Evolutionary conservation across 2,888 invertebrate genomes (phyloP), one percentile per base, ranked within the genome.

Genomic region (Chrysolina americana): DNA sequence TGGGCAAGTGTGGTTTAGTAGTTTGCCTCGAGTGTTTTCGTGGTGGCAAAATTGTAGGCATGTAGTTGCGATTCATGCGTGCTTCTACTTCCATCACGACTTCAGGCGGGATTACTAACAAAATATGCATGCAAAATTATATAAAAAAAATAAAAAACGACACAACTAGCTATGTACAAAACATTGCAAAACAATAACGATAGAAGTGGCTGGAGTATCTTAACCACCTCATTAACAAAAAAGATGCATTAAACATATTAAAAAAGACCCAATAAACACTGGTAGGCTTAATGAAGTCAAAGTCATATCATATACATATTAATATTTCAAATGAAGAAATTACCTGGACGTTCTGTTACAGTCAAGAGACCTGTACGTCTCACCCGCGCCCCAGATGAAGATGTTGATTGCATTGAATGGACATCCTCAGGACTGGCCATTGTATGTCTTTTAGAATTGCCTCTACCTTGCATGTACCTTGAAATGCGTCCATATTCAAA

Each of bases 81-180:
- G 94, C 93, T 89, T 96, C 96, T 81, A 96, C 96, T 87, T 96
- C 96, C 92, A 94, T 93, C 82, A 95, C 94, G 88, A 96, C 91
- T 88, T 96, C 95, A 79, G 95, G 95, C 87, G 95, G 95, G 90
- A 96, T 95, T 85, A 95, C 96, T 96, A 91, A 84, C 76, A 79
- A 85, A 78, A 77, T 76, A 79, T 76, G 83, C 84, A 86, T 85
- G 85, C 85, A 84, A 83, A 84, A 81, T 82, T 80, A 83, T 82
- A 81, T 81, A 80, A 85, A 84, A 82, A 83, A 83, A 85, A 81
- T 82, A n/a, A 81, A 82, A 83, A 68, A 77, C 65, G 56, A 78
- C 74, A 74, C 66, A 75, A 77, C 48, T 66, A 70, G 68, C 65
- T 77, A 76, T 77, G 21, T 76, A 79, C 79, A 79, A 76, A 56